phyloP scores from a whole-genome alignment of 2,797 vertebrate species.

The Merluccius polli region DNA sequence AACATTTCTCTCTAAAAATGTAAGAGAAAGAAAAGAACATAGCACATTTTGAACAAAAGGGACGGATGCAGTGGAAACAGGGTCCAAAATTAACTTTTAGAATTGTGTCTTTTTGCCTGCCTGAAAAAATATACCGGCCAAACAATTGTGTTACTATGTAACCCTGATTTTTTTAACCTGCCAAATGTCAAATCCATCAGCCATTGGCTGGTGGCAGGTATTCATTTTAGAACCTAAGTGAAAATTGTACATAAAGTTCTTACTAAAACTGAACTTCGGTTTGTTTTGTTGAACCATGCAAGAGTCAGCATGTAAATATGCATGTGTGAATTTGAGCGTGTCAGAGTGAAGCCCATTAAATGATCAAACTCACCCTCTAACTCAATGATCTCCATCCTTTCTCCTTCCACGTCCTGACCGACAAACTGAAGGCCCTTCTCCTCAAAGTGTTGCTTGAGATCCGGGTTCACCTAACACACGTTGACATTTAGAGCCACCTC shows the following conservation, averaged over 20 bases:
- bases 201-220: too few relatives aligned
- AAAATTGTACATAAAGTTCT: too few relatives aligned
- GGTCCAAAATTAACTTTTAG: too few relatives aligned
- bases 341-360: background rate
- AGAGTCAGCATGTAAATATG: background rate
- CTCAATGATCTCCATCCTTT: conserved; percentile 93
- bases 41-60: background rate
- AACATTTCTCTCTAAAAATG: background rate
- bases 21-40: background rate
- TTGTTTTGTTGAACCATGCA: background rate
- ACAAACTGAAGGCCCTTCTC: conserved; percentile 85
- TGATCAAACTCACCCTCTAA: conserved; percentile 77
- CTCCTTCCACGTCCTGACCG: conserved; percentile 88
- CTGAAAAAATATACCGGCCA: too few relatives aligned
- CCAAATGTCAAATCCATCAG: too few relatives aligned
- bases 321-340: background rate
- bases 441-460: conserved; percentile 84
- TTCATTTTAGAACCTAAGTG: too few relatives aligned
- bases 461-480: conserved; percentile 86
- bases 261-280: background rate
- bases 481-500: background rate
- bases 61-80: background rate
- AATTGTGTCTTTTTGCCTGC: too few relatives aligned
- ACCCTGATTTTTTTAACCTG: too few relatives aligned
- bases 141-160: too few relatives aligned